These are phyloP conservation scores for Desoria tigrina DNA, from an alignment of 2,888 invertebrate genomes.

Conservation along the genomic window DNA sequence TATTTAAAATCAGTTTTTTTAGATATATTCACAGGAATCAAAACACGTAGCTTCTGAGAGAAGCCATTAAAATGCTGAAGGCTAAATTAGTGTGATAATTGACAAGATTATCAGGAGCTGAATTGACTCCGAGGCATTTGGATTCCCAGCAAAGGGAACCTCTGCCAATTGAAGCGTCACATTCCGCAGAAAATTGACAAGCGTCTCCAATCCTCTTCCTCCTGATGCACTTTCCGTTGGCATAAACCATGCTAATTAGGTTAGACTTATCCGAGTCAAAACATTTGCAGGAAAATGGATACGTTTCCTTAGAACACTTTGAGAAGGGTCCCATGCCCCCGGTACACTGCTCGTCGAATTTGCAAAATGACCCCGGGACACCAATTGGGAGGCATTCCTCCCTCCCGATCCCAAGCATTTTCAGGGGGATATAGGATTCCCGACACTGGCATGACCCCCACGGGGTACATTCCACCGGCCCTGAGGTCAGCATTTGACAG, in stretches of 20 bases:
- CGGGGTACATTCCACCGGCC: conserved; percentile 8
- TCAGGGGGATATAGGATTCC: conserved; percentile 15
- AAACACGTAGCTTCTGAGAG: too few species aligned
- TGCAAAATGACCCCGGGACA: conserved; percentile 18
- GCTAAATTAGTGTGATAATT: too few species aligned
- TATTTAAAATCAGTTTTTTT: too few species aligned
- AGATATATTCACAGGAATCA: too few species aligned
- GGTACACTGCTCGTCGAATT: conserved; percentile 15
- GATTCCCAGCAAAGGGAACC: background rate
- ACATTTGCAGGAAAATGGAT: conserved; percentile 17
- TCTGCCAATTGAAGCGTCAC: conserved; percentile 13
- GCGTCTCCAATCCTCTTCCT: conserved; percentile 8
- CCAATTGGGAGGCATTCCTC: conserved; percentile 29
- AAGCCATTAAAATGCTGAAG: too few species aligned
- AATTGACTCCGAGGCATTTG: too few species aligned
- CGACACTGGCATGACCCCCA: conserved; percentile 17
- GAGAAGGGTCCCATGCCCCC: background rate
- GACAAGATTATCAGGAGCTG: too few species aligned
- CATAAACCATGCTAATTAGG: background rate
- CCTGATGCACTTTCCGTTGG: conserved; percentile 12
- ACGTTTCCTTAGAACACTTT: background rate
- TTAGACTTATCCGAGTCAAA: conserved; percentile 9
- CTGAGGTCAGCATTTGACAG: conserved; percentile 5
- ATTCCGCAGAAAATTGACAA: conserved; percentile 18
- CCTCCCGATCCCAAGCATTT: conserved; percentile 13